Evolutionary conservation across 2,888 invertebrate genomes (phyloP).

Genomic region (Clanis bilineata): DNA sequence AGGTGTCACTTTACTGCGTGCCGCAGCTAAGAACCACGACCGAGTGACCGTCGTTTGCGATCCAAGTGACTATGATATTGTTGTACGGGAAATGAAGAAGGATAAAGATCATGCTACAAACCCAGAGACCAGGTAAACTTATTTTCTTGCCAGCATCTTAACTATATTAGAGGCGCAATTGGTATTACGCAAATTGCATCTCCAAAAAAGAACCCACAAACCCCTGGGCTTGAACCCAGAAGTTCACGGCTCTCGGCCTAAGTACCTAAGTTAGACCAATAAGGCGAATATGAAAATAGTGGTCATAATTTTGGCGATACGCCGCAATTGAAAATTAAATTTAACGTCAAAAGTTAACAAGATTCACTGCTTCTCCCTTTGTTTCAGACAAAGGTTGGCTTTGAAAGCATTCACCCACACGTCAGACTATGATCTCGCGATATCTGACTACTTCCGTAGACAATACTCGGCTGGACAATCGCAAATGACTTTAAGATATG

Average conservation of each 20-base stretch:
- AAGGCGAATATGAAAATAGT: too few species aligned
- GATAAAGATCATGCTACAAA: slow-evolving; percentile 86
- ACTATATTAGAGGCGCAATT: too few species aligned
- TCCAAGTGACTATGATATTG: slow-evolving; percentile 91
- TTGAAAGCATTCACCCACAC: slow-evolving; percentile 98
- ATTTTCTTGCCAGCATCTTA: slow-evolving; percentile 23
- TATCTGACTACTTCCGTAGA: slow-evolving; percentile 97
- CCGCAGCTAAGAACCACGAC: slow-evolving; percentile 98
- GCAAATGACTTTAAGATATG: slow-evolving; percentile 94
- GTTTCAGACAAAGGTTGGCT: slow-evolving; percentile 88
- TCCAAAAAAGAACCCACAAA: too few species aligned
- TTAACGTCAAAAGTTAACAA: too few species aligned
- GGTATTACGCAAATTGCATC: too few species aligned
- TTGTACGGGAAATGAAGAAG: slow-evolving; percentile 87
- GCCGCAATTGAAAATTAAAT: too few species aligned
- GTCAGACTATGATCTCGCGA: slow-evolving; percentile 95
- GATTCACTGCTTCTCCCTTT: too few species aligned
- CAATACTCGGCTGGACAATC: slow-evolving; percentile 90
- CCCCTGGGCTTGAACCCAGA: too few species aligned
- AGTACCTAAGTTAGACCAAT: too few species aligned
- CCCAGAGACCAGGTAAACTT: slow-evolving; percentile 84
- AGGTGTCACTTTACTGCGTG: slow-evolving; percentile 96
- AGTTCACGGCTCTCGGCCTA: too few species aligned
- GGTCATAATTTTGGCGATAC: too few species aligned
- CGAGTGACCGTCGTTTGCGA: slow-evolving; percentile 97